Conservation (phyloP, 2,113 vertebrate species). For the Galbula dea region DNA sequence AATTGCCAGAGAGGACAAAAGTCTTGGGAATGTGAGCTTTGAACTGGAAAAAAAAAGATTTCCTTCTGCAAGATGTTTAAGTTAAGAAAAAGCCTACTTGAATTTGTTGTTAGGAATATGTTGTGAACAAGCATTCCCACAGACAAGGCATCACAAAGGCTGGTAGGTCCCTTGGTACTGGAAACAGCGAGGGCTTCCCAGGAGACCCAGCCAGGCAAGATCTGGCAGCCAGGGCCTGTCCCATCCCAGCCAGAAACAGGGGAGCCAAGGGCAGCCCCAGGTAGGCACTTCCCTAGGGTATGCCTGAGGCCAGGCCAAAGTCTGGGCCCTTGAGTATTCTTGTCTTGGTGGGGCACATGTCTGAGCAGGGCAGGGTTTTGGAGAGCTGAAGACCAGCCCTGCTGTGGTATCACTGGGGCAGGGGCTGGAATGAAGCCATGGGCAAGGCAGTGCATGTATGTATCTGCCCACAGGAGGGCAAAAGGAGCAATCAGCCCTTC, state of each 20-base stretch:
- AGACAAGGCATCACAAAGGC: not conserved
- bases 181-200: not conserved
- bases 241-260: not conserved
- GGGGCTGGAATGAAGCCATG: not conserved
- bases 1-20: not conserved
- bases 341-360: not conserved
- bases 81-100: not conserved
- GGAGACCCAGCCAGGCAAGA: rapidly evolving
- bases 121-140: not conserved
- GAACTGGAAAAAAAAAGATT: not conserved
- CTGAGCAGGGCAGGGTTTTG: not conserved
- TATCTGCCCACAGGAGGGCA: not conserved
- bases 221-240: not conserved
- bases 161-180: not conserved
- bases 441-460: not conserved
- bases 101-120: not conserved
- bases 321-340: rapidly evolving
- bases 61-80: not conserved
- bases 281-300: not conserved
- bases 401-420: not conserved
- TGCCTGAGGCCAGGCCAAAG: rapidly evolving
- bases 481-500: not conserved
- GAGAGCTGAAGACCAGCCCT: not conserved
- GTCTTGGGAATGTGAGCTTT: not conserved
- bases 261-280: not conserved